Evolutionary conservation across 2,888 invertebrate genomes (phyloP), one percentile per base, ranked within the genome.

Genomic region (Acrocyrtus sp.): DNA sequence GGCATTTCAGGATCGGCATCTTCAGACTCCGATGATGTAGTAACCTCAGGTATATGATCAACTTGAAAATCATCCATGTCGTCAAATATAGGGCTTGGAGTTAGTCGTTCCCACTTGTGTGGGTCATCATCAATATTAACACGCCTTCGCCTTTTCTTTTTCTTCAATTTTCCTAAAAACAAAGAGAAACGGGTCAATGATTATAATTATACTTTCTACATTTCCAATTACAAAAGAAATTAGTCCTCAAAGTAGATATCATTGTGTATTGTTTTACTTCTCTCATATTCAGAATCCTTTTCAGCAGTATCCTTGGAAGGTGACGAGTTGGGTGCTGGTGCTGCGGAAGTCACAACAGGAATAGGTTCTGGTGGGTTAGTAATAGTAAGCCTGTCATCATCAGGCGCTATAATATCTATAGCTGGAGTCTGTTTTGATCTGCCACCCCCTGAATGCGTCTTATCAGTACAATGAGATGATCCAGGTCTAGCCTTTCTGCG

Each of bases 1-100:
- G 78, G 78, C 78, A 78, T 78, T 62, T 78, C 78, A 15, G 61
- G 74, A 29, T 77, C 76, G 24, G 47, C 19, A 26, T 34, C 61
- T 19, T 50, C 48, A 6, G n/a, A n/a, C 15, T 53, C 24, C 5
- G 54, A 26, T 39, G 50, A 10, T 4, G 10, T 10, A 29, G 19
- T 15, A n/a, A 48, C 21, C n/a, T n/a, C n/a, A n/a, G n/a, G n/a
- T n/a, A n/a, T n/a, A 27, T 51, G 50, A 24, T 47, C 34, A 19
- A 53, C 27, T 15, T 53, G 43, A 54, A 54, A 47, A 17, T 63
- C 39, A 39, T 54, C 54, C n/a, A 8, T 8, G 34, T 54, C 29
- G 19, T 51, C 34, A 47, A 61, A 69, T 22, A 68, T 41, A 10
- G 61, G 69, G 17, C 63, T 63, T 50, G 70, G 70, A 3, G 70